A percentile compares a stretch with the other conserved stretches of the same genome.
Conservation (phyloP, 2,797 vertebrate genomes). For the Coregonus sp. region DNA sequence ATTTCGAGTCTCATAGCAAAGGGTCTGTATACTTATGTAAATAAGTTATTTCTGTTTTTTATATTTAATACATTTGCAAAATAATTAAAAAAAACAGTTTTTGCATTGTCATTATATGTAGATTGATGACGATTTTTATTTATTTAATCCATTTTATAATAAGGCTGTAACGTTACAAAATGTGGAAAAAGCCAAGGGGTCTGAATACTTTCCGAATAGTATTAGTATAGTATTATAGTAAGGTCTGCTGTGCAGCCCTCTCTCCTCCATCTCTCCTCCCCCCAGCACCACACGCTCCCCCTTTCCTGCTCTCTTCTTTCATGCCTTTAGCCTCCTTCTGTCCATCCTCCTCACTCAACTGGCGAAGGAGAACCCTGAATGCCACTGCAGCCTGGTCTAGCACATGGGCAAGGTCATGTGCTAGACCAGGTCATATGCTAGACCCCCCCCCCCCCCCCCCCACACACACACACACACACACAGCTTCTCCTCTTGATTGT, state of each 20-base stretch:
- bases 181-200: too few relatives aligned
- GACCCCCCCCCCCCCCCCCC: constrained; percentile 6
- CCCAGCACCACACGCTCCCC: constrained; percentile 20
- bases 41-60: too few relatives aligned
- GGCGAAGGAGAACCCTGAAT: constrained; percentile 53
- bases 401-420: constrained; percentile 38
- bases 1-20: too few relatives aligned
- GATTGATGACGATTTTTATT: too few relatives aligned
- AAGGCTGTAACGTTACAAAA: too few relatives aligned
- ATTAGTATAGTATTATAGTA: background rate
- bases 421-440: background rate
- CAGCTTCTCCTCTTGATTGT: background rate
- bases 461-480: constrained; percentile 12
- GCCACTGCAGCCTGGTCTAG: constrained; percentile 52
- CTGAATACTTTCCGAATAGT: background rate
- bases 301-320: constrained; percentile 40
- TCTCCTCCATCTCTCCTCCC: constrained; percentile 35
- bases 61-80: too few relatives aligned
- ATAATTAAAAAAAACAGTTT: too few relatives aligned
- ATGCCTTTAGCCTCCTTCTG: constrained; percentile 70
- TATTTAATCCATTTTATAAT: too few relatives aligned
- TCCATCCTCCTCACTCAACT: constrained; percentile 64
- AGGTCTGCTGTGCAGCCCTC: constrained; percentile 42
- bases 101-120: too few relatives aligned
- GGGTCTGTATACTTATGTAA: too few relatives aligned